These are phyloP conservation scores for Agrypnia vestita DNA, from an alignment of 1,140 invertebrate species.

Conservation along the genomic window DNA sequence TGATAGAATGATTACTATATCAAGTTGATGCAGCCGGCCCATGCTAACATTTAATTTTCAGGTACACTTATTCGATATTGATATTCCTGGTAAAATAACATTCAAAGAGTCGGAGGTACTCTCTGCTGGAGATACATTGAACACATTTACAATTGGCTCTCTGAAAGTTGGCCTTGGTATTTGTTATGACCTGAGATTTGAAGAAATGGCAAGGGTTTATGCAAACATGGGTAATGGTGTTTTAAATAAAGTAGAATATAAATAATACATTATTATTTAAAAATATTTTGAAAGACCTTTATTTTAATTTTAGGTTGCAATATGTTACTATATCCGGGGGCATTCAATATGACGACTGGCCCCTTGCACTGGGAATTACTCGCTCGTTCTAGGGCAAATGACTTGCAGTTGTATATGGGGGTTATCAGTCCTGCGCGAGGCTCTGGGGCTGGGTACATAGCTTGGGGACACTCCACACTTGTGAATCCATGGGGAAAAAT, in stretches of 20 bases:
- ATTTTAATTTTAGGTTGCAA: conserved; percentile 81
- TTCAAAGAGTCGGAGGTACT: conserved; percentile 94
- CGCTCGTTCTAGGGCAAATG: conserved; percentile 84
- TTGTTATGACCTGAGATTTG: conserved; percentile 95
- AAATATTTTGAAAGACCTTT: too few relatives aligned
- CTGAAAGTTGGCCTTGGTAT: conserved; percentile 93
- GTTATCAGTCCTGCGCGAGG: conserved; percentile 86
- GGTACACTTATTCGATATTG: conserved; percentile 97
- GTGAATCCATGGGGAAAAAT: conserved; percentile 93
- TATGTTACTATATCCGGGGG: conserved; percentile 91
- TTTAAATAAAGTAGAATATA: too few relatives aligned
- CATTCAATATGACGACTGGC: conserved; percentile 97
- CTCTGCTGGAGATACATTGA: conserved; percentile 83
- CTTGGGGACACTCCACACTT: conserved; percentile 91
- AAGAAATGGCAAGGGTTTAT: conserved; percentile 91
- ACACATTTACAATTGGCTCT: conserved; percentile 82
- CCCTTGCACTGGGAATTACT: conserved; percentile 94
- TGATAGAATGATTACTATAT: too few relatives aligned
- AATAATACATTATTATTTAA: too few relatives aligned
- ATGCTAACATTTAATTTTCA: conserved; percentile 64
- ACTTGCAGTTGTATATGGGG: conserved; percentile 89
- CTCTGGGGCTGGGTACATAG: conserved; percentile 82
- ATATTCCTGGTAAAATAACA: conserved; percentile 93
- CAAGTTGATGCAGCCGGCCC: too few relatives aligned
- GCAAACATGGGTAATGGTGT: conserved; percentile 77